These are phyloP conservation scores for Lycaena phlaeas DNA, from an alignment of 2,888 invertebrate species.

Conservation along the genomic window DNA sequence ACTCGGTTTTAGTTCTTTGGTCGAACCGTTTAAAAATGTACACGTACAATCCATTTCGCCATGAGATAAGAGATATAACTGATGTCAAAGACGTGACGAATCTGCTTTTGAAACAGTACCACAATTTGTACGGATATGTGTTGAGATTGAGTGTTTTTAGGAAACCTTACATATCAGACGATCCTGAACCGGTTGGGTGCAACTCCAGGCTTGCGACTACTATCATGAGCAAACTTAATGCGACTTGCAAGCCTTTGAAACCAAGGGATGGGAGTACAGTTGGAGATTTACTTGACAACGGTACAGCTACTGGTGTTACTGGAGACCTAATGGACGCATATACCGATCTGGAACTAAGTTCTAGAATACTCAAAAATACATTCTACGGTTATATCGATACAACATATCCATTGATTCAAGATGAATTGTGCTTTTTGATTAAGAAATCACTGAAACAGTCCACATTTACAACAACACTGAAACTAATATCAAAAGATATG, in stretches of 20 bases:
- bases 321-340: slow-evolving; percentile 61
- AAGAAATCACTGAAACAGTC: slow-evolving; percentile 63
- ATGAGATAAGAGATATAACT: slow-evolving; percentile 49
- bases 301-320: slow-evolving; percentile 59
- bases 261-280: slow-evolving; percentile 56
- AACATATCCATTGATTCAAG: slow-evolving; percentile 64
- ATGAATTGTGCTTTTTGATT: slow-evolving; percentile 70
- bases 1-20: slow-evolving; percentile 53
- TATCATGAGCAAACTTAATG: slow-evolving; percentile 45
- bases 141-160: slow-evolving; percentile 49
- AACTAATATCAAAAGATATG: slow-evolving; percentile 42
- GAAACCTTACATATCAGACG: slow-evolving; percentile 40
- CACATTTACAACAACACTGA: slow-evolving; percentile 52
- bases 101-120: slow-evolving; percentile 36
- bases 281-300: slow-evolving; percentile 52
- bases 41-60: slow-evolving; percentile 64
- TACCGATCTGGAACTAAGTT: slow-evolving; percentile 67
- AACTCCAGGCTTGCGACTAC: slow-evolving; percentile 39
- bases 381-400: slow-evolving; percentile 66
- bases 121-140: slow-evolving; percentile 43
- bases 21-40: slow-evolving; percentile 49
- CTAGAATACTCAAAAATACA: slow-evolving; percentile 63
- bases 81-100: slow-evolving; percentile 40
- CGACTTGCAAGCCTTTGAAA: slow-evolving; percentile 42
- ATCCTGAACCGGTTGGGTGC: slow-evolving; percentile 39